A percentile compares a stretch with the other conserved stretches of the same genome.
phyloP scores from a whole-genome alignment of 1,140 invertebrate species.

The Megathymus violae region DNA sequence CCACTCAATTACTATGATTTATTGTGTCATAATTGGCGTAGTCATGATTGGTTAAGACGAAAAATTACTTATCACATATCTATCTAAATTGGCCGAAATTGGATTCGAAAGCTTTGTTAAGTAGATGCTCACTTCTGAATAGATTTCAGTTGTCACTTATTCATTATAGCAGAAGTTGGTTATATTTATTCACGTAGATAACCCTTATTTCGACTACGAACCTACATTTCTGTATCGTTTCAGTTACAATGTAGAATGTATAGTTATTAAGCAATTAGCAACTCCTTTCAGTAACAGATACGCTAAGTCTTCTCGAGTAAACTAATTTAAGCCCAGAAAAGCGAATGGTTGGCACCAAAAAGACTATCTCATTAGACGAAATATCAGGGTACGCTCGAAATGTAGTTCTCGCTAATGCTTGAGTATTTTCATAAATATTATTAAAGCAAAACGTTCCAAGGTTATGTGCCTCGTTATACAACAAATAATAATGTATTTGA shows the following conservation, averaged over 20 bases:
- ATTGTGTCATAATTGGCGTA: too few relatives aligned
- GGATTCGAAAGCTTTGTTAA: too few relatives aligned
- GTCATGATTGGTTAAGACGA: too few relatives aligned
- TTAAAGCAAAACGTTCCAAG: constrained; percentile 5
- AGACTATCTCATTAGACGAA: constrained; percentile 1
- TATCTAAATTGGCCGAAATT: too few relatives aligned
- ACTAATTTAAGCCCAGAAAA: neutral
- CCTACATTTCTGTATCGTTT: neutral
- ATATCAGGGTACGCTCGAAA: neutral
- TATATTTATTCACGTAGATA: neutral
- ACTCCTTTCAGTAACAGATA: too few relatives aligned
- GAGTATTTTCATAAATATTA: constrained; percentile 5
- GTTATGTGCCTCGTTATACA: neutral
- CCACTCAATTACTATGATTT: too few relatives aligned
- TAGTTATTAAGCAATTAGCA: too few relatives aligned
- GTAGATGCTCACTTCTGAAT: too few relatives aligned
- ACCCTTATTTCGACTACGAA: neutral
- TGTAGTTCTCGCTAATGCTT: neutral
- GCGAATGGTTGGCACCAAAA: constrained; percentile 4
- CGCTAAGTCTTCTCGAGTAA: neutral
- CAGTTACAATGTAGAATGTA: neutral
- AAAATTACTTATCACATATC: too few relatives aligned
- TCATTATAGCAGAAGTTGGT: neutral
- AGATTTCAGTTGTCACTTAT: too few relatives aligned
- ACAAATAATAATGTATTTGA: constrained; percentile 2